Conservation (phyloP, 2,888 invertebrate species). For the Tipula confusa region DNA sequence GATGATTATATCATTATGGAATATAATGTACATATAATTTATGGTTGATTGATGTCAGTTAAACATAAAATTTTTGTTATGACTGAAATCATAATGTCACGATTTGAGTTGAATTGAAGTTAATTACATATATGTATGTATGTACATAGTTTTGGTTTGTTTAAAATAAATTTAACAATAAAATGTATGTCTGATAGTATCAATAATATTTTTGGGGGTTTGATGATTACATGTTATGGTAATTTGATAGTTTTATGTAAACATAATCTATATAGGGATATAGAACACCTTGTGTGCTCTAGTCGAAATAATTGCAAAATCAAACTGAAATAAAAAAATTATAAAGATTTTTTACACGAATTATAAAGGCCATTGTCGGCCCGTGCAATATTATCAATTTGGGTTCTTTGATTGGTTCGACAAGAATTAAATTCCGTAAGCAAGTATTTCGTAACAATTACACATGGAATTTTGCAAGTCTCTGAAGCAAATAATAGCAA, state of each 20-base stretch:
- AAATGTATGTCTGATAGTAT: not conserved
- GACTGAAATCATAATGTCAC: conserved; percentile 28
- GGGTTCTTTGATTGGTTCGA: too few species aligned
- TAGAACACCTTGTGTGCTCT: not conserved
- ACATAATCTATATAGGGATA: not conserved
- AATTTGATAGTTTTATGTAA: not conserved
- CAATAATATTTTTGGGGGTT: conserved; percentile 4
- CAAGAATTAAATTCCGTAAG: too few species aligned
- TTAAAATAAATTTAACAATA: not conserved
- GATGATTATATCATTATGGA: conserved; percentile 25
- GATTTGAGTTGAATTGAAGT: conserved; percentile 13
- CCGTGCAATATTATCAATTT: too few species aligned
- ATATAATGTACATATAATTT: not conserved
- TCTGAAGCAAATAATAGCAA: too few species aligned
- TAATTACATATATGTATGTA: not conserved
- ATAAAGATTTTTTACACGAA: too few species aligned
- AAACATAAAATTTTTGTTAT: conserved; percentile 27
- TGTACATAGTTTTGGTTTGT: not conserved
- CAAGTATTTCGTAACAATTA: too few species aligned
- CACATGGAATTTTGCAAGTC: too few species aligned
- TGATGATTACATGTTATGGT: not conserved
- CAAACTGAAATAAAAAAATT: not conserved
- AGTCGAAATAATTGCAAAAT: not conserved
- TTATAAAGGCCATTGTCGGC: too few species aligned
- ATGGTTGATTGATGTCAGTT: conserved; percentile 30